These are phyloP conservation scores for Hippocampus barbouri DNA, from an alignment of 2,113 vertebrate species.

Conservation along the genomic window DNA sequence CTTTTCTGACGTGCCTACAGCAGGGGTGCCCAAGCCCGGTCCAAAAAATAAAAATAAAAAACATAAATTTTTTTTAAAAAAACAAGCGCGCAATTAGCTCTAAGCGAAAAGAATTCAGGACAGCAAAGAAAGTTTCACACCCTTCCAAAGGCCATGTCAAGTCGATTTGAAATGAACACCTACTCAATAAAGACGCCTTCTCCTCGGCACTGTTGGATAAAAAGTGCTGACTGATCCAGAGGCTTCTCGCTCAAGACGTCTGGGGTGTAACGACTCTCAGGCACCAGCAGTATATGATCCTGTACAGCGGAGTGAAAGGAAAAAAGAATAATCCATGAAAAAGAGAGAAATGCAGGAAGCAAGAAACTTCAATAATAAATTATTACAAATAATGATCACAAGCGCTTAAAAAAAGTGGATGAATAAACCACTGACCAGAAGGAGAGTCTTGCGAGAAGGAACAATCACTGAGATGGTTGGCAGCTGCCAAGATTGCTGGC, in stretches of 20 bases:
- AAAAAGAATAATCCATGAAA: no score
- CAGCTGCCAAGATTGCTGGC: slow-evolving; percentile 61
- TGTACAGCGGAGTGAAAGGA: slow-evolving; percentile 56
- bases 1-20: neutral
- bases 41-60: neutral
- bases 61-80: neutral
- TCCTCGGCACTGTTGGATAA: slow-evolving; percentile 81
- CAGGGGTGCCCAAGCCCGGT: no score
- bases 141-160: neutral
- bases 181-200: slow-evolving; percentile 87
- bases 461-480: slow-evolving; percentile 76
- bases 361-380: neutral
- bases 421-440: slow-evolving; percentile 74
- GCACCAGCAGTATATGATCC: slow-evolving; percentile 83
- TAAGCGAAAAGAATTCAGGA: neutral
- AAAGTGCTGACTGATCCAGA: slow-evolving; percentile 82
- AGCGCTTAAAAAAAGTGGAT: neutral
- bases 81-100: neutral
- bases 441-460: slow-evolving; percentile 76
- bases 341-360: slow-evolving; percentile 16
- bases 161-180: slow-evolving; percentile 50
- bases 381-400: neutral
- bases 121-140: neutral
- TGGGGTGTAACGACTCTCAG: slow-evolving; percentile 76
- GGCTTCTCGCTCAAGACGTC: slow-evolving; percentile 77